Conservation (phyloP, 2,113 vertebrate species). For the Tricholaema leucomelas region DNA sequence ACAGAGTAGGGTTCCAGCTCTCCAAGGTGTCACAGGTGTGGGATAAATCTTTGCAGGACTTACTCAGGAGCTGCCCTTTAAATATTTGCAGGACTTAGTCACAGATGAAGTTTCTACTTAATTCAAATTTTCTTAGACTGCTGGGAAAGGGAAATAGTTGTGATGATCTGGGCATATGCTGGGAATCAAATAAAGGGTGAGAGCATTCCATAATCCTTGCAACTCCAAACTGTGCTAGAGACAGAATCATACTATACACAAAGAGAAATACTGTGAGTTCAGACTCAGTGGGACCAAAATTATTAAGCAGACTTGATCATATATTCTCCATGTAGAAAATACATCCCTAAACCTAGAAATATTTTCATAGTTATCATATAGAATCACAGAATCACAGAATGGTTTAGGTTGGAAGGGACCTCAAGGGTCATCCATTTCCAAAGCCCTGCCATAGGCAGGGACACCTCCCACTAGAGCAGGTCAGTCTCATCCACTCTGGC, state of each 20-base stretch:
- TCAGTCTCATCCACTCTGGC: too few species aligned
- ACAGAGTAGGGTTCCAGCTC: background rate
- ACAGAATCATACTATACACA: background rate
- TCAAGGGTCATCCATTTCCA: too few species aligned
- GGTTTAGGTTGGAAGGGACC: too few species aligned
- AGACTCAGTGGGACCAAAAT: background rate
- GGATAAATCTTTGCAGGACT: background rate
- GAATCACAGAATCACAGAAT: too few species aligned
- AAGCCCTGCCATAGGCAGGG: too few species aligned
- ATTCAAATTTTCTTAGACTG: background rate
- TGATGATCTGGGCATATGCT: background rate
- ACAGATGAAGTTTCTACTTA: background rate
- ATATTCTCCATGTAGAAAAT: background rate
- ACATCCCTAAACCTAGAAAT: background rate
- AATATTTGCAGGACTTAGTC: background rate
- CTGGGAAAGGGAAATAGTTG: background rate
- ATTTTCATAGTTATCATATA: background rate
- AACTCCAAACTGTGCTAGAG: background rate
- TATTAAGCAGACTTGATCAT: background rate
- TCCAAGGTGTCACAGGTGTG: background rate
- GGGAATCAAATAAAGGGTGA: background rate
- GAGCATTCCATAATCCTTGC: background rate
- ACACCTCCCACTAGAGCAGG: too few species aligned
- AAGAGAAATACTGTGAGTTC: background rate
- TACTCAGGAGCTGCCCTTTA: background rate